Evolutionary conservation across 2,888 invertebrate genomes (phyloP), one percentile per base, ranked within the genome.

Genomic region (Ophion obscuratus): DNA sequence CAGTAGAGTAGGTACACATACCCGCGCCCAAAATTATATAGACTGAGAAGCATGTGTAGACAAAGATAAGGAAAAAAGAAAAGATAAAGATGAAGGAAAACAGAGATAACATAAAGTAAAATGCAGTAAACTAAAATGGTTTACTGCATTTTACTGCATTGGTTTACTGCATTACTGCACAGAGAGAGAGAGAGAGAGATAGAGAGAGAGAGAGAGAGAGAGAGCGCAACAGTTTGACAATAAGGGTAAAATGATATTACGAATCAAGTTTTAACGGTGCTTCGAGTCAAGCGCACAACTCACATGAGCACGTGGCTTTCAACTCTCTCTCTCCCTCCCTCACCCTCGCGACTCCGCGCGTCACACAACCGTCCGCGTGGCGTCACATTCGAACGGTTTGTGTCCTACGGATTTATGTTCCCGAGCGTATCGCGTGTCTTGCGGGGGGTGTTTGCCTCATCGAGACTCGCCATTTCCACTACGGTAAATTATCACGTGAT

Each of bases 221-320:
- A 17, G 31, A 27, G 31, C 47, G 62, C 27, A 36, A 27, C 47
- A n/a, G 70, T 59, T n/a, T 53, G 70, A 62, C 31, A n/a, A n/a
- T 53, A 31, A 57, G 62, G 67, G 85, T 85, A 82, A 81, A 77
- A 67, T 81, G 83, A 86, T 86, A 83, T 81, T 73, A 73, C 47
- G 80, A 78, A 81, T 83, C 86, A 14, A 83, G 83, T 86, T 83
- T 83, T 86, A 86, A 86, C 86, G 86, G 86, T 81, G 73, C 83
- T 86, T 86, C 81, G 74, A 86, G 80, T 74, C 75, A 79, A 79
- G 75, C 59, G 82, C 64, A 74, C 75, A 67, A 67, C 75, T 57
- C 66, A 66, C 66, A 36, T 47, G 71, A 85, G 86, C 86, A 86
- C 86, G 86, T 86, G 86, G 85, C 73, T 68, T 53, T 44, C 36